phyloP scores from a whole-genome alignment of 1,140 invertebrate genomes.

The Zophobas morio region DNA sequence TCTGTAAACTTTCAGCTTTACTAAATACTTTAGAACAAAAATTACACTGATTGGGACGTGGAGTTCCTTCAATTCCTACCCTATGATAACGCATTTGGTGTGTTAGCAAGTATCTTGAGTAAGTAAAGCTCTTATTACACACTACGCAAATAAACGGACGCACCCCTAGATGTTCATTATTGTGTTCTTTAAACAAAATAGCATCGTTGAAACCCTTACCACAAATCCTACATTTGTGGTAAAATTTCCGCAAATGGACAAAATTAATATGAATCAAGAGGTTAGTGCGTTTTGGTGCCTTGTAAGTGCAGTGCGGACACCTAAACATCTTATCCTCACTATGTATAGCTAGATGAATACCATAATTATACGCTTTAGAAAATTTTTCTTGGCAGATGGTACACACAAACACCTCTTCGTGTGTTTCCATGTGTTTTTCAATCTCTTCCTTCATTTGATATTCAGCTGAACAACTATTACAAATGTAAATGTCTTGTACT shows the following conservation, averaged over 20 bases:
- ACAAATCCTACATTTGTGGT: slow-evolving; percentile 69
- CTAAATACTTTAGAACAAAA: slow-evolving; percentile 68
- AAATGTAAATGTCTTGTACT: slow-evolving; percentile 57
- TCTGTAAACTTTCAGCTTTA: slow-evolving; percentile 67
- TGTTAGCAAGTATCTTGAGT: slow-evolving; percentile 68
- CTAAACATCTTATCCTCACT: slow-evolving; percentile 54
- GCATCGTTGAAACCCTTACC: slow-evolving; percentile 69
- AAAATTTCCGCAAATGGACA: slow-evolving; percentile 63
- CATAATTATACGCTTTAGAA: slow-evolving; percentile 57
- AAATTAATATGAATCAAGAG: slow-evolving; percentile 60
- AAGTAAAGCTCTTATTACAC: slow-evolving; percentile 70
- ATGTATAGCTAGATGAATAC: slow-evolving; percentile 55
- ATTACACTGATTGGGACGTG: slow-evolving; percentile 59
- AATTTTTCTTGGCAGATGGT: slow-evolving; percentile 56
- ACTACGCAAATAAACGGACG: slow-evolving; percentile 71
- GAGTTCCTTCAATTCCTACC: slow-evolving; percentile 59
- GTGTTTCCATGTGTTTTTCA: slow-evolving; percentile 56
- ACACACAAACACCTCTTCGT: slow-evolving; percentile 58
- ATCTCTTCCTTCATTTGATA: slow-evolving; percentile 57
- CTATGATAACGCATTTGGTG: slow-evolving; percentile 68
- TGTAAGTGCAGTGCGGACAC: slow-evolving; percentile 59
- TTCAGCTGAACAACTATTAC: slow-evolving; percentile 60
- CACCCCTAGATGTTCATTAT: slow-evolving; percentile 79
- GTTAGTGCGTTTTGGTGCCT: slow-evolving; percentile 52
- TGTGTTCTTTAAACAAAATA: slow-evolving; percentile 69